phyloP scores from a whole-genome alignment of 2,888 invertebrate species.

The Xanthorhoe spadicearia region DNA sequence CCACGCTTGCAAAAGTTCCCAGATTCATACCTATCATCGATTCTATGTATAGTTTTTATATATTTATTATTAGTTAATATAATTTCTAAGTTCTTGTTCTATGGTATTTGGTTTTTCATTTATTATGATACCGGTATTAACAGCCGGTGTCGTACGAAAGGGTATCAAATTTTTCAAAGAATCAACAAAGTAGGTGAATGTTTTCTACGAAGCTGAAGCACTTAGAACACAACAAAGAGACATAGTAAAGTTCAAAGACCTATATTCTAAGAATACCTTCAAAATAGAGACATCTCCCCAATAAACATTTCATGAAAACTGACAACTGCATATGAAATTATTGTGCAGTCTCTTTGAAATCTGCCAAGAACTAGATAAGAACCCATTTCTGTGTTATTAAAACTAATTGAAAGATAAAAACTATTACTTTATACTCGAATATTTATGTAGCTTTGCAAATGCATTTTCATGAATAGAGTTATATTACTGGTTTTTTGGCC shows the following conservation, averaged over 20 bases:
- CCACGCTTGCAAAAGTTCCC: too few species aligned
- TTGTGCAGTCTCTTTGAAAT: constrained; percentile 19
- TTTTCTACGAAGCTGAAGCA: neutral
- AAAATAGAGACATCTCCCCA: neutral
- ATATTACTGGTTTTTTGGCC: too few species aligned
- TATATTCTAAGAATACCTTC: constrained; percentile 22
- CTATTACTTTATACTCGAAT: too few species aligned
- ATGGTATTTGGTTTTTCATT: neutral
- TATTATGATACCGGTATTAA: too few species aligned
- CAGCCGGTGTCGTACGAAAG: neutral
- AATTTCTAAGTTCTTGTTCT: neutral
- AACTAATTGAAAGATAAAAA: neutral
- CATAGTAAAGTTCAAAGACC: constrained; percentile 33
- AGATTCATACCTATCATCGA: too few species aligned
- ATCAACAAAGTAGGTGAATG: neutral
- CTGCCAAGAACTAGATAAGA: neutral
- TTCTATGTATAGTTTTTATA: neutral
- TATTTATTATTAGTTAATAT: neutral
- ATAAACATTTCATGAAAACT: constrained; percentile 17
- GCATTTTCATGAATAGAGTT: too few species aligned
- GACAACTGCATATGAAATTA: constrained; percentile 16
- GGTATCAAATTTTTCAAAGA: neutral
- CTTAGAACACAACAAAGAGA: neutral
- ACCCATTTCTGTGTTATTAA: neutral
- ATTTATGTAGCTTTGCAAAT: too few species aligned